Evolutionary conservation across 2,888 invertebrate species (phyloP), one percentile per base, ranked within the genome.

Genomic region (Ceraclea dissimilis): DNA sequence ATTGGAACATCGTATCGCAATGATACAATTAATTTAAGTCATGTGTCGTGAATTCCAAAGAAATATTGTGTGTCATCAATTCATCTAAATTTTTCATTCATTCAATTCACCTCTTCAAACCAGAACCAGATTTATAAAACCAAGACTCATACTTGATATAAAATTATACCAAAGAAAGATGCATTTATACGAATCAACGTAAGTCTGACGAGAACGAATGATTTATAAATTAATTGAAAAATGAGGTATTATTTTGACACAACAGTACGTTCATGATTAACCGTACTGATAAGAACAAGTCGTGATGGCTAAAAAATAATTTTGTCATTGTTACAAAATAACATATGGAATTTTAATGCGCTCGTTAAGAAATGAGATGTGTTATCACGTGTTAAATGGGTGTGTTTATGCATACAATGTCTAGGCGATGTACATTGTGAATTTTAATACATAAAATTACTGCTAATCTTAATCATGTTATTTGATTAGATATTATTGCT

Each of bases 281-380:
- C 11, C 13, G 6, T 8, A n/a, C 49, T 49, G 49, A 49, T 49
- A 49, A 22, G 49, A 13, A 22, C 49, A 18, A n/a, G 49, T 49
- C 49, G 49, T 49, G 49, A 49, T 49, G 11, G 2, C 5, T 19
- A 22, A 49, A 49, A 49, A 49, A 26, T 8, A 6, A 21, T 26
- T 26, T 49, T 49, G 49, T 49, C 49, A 49, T 60, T 51, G 55
- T 57, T 52, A 55, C 52, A 57, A 52, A 57, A 51, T 55, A 48
- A 13, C 57, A 57, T 51, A 54, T 60, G 46, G 60, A 52, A 60
- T 60, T 54, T 57, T 60, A 57, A 60, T 60, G 60, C 47, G 52
- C 26, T 54, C 51, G 47, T 56, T 51, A 51, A 20, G 46, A 33
- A 48, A 48, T 51, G 48, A 56, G 51, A 51, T 46, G 43, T 22